A percentile compares a stretch with the other conserved stretches of the same genome.
phyloP scores from a whole-genome alignment of 2,888 invertebrate species.

The Acanthosoma haemorrhoidale region DNA sequence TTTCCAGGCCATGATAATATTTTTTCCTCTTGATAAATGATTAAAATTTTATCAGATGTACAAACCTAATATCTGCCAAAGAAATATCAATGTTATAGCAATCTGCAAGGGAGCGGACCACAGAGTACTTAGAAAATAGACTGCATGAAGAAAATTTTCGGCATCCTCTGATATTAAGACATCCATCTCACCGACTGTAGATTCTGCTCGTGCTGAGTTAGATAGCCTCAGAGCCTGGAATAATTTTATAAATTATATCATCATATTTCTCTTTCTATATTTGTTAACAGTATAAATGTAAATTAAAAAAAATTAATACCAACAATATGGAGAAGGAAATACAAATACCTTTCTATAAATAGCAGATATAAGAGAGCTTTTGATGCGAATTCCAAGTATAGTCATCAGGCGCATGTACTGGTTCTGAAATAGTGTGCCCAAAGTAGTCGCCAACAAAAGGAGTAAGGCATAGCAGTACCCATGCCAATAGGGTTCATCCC shows the following conservation, averaged over 20 bases:
- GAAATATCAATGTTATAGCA: constrained; percentile 49
- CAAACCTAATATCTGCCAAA: constrained; percentile 47
- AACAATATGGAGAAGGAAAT: too few relatives aligned
- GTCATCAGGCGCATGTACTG: constrained; percentile 54
- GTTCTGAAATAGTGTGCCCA: constrained; percentile 53
- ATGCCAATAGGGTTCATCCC: constrained; percentile 49
- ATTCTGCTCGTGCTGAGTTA: constrained; percentile 45
- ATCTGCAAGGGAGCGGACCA: constrained; percentile 54
- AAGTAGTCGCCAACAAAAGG: constrained; percentile 50
- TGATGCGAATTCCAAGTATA: constrained; percentile 53
- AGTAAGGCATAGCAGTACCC: constrained; percentile 54
- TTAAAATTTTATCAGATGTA: background rate
- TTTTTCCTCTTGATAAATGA: too few relatives aligned
- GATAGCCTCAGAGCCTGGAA: constrained; percentile 46
- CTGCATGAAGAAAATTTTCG: constrained; percentile 48
- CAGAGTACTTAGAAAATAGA: constrained; percentile 48
- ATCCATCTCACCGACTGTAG: constrained; percentile 51
- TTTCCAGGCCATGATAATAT: too few relatives aligned
- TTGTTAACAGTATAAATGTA: background rate
- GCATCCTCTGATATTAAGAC: constrained; percentile 52
- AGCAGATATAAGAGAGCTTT: constrained; percentile 52
- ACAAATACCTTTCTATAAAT: constrained; percentile 51
- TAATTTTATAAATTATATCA: background rate
- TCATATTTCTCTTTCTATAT: too few relatives aligned
- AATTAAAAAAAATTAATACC: too few relatives aligned